Conservation (phyloP, 2,797 vertebrate species). For the Coccyzus lansbergi region DNA sequence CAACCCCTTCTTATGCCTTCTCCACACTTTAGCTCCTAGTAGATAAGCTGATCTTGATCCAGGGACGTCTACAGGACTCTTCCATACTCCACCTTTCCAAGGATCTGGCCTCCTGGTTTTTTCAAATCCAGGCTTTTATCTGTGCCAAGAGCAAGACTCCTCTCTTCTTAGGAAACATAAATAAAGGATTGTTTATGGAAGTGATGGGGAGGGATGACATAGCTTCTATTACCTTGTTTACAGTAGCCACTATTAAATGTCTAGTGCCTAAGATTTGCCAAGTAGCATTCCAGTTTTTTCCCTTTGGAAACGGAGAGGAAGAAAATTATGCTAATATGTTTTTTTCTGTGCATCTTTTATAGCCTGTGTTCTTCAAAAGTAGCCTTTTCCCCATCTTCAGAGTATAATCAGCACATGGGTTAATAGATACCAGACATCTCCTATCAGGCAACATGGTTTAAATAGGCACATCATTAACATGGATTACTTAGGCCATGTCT, state of each 20-base stretch:
- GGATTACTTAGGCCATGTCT: conserved; percentile 57
- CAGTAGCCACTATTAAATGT: neutral
- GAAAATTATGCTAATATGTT: neutral
- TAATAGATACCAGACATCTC: conserved; percentile 2
- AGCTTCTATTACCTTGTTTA: neutral
- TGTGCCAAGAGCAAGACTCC: neutral
- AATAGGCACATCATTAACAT: conserved; percentile 59
- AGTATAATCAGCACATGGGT: neutral
- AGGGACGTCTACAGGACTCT: neutral
- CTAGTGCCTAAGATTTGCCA: neutral
- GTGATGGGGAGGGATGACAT: neutral
- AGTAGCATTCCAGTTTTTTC: neutral
- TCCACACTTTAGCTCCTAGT: neutral
- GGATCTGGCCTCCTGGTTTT: neutral
- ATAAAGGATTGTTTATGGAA: neutral
- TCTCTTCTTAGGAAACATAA: neutral
- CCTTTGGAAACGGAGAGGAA: neutral
- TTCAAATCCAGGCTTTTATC: neutral
- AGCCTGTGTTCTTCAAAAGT: neutral
- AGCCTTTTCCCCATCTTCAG: neutral
- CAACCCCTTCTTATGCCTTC: neutral
- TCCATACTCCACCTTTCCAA: neutral
- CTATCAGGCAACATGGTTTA: conserved; percentile 53
- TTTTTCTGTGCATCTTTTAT: neutral
- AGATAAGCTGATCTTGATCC: neutral